Evolutionary conservation across 2,797 vertebrate species (phyloP), one percentile per base, ranked within the genome.

Genomic region (Oryzias dopingdopingensis): DNA sequence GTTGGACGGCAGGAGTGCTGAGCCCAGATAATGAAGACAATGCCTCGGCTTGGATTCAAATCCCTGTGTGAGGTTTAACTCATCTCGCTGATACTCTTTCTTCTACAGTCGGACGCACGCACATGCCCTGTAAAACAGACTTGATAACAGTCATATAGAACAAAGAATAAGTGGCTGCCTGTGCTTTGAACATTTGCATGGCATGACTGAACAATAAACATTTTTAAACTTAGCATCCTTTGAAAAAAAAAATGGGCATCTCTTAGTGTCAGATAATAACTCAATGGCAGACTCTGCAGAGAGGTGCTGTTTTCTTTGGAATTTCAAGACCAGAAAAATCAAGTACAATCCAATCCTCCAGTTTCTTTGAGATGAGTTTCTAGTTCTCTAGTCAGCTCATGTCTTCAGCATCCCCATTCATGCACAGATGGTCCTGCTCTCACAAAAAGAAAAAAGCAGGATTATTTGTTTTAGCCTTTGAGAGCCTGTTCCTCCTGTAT

Each of bases 391-490:
- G 80, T 76, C 70, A 57, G 54, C 22, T 50, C 70, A 59, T 50
- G 41, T 49, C 73, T 62, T 76, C 77, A 47, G 49, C 68, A 61
- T 81, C 76, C 62, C 70, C 59, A 62, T 62, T 67, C 76, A 71
- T 81, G 73, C 57, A 66, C 49, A 67, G 73, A 79, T 66, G 62
- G 69, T 32, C 59, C 52, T 56, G 65, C 64, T 76, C 68, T 82
- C 82, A 70, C 71, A 59, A 37, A 73, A 59, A 77, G 77, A 78
- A 68, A 68, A 80, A 80, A 70, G 72, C 46, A 56, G 84, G 85
- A 89, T 90, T 89, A 87, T 74, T 70, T 70, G 74, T 81, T 80
- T 88, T 72, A 87, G 70, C 76, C 74, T 74, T 72, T 79, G 59
- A 82, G 62, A 79, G 74, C 72, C 67, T 56, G 65, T 72, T 70